These are phyloP conservation scores for Leucania comma DNA, from an alignment of 2,888 invertebrate genomes.

Conservation along the genomic window DNA sequence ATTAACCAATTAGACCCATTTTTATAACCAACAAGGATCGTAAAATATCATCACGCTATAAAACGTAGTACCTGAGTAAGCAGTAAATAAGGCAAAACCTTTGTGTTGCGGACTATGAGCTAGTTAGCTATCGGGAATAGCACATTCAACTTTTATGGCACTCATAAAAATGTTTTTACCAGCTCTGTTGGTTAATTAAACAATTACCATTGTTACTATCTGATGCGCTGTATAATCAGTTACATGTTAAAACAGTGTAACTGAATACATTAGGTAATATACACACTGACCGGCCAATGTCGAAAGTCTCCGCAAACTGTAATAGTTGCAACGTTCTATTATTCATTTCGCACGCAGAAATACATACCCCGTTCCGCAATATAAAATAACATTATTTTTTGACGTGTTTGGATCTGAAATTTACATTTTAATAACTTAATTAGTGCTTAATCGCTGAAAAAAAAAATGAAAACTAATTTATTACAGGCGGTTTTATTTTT, in stretches of 20 bases:
- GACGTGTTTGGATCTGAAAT: conserved; percentile 25
- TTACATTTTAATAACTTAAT: conserved; percentile 61
- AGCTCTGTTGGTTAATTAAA: conserved; percentile 66
- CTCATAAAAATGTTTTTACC: conserved; percentile 65
- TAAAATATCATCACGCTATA: conserved; percentile 68
- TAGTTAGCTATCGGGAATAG: conserved; percentile 61
- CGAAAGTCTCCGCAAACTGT: conserved; percentile 14
- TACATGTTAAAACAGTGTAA: conserved; percentile 36
- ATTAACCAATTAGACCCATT: conserved; percentile 53
- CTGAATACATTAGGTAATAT: conserved; percentile 37
- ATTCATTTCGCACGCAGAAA: conserved; percentile 39
- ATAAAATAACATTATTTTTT: conserved; percentile 20
- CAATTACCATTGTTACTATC: conserved; percentile 63
- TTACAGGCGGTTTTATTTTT: conserved; percentile 29
- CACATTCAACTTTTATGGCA: conserved; percentile 61
- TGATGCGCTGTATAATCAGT: conserved; percentile 55
- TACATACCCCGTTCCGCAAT: conserved; percentile 32
- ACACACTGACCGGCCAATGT: conserved; percentile 35
- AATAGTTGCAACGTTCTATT: conserved; percentile 28
- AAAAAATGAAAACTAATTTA: conserved; percentile 17
- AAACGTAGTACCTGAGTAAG: conserved; percentile 62
- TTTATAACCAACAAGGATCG: conserved; percentile 57
- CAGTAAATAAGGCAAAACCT: conserved; percentile 64
- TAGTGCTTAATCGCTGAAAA: conserved; percentile 48
- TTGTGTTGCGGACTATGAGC: conserved; percentile 43